phyloP scores from a whole-genome alignment of 2,113 vertebrate genomes.

The Datnioides undecimradiatus region DNA sequence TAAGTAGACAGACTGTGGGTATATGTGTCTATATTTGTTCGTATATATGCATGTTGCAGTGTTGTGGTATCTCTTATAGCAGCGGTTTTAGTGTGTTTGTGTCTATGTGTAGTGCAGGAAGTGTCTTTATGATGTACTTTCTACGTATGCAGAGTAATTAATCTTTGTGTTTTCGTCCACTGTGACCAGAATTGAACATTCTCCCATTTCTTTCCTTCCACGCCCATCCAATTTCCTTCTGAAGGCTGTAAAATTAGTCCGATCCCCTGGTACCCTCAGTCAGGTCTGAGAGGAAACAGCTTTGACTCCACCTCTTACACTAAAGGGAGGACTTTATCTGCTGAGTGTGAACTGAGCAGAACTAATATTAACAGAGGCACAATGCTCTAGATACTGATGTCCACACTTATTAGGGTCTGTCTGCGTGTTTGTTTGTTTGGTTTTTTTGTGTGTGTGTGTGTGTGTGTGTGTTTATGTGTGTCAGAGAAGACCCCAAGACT shows the following conservation, averaged over 20 bases:
- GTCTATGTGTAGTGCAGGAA: background rate
- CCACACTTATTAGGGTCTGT: conserved; percentile 30
- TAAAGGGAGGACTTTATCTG: conserved; percentile 43
- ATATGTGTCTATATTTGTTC: conserved; percentile 5
- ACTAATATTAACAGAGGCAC: conserved; percentile 49
- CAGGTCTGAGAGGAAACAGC: conserved; percentile 45
- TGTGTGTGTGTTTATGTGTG: background rate
- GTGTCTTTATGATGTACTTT: conserved; percentile 24
- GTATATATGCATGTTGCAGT: background rate
- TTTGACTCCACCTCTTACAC: conserved; percentile 35
- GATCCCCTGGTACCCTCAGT: conserved; percentile 25
- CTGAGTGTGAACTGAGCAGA: conserved; percentile 42
- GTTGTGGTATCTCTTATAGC: background rate
- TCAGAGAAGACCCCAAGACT: conserved; percentile 28
- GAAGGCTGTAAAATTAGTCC: conserved; percentile 60
- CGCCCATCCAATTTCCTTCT: conserved; percentile 60
- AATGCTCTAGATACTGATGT: conserved; percentile 41
- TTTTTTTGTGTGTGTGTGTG: background rate
- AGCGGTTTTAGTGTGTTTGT: background rate
- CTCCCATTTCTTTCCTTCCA: conserved; percentile 46
- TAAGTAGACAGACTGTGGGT: conserved; percentile 84
- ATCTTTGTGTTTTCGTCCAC: conserved; percentile 35
- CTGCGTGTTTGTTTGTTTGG: background rate
- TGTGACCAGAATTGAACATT: conserved; percentile 57
- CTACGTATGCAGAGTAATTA: conserved; percentile 53